Base-by-base conservation (phyloP, 2,888 invertebrate species). In the Meandrusa payeni region DNA sequence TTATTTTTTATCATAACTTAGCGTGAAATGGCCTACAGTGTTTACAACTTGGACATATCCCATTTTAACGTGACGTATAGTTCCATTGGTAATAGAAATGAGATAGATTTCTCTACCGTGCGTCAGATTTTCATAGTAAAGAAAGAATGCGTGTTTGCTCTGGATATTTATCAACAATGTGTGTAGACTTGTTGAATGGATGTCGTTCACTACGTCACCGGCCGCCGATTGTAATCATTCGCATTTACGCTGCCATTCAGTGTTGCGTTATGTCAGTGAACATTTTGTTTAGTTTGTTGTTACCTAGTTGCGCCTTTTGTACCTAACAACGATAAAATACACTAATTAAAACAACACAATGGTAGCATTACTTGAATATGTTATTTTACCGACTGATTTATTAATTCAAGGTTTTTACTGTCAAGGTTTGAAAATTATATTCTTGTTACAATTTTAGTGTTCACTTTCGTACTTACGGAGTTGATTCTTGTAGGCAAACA, bases 91-190 rank as follows among this genome's bases (percentile, higher is more conserved):
- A 26, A 9, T 26, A 32, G 12, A 26, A 19, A 26, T 41, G 19
- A 33, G 2, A 27, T 33, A 33, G 33, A 23, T 29, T 34, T 24
- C 22, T 29, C 11, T 15, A n/a, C 15, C 7, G 7, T 31, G 19
- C 13, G 10, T 15, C 27, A 39, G 38, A 33, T 32, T 7, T 48
- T 51, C 44, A 37, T 49, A 60, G 53, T 54, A 54, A 54, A 37
- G 45, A 52, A 70, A 64, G 69, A 72, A 76, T 73, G 69, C 59
- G 47, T 71, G 66, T 73, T 74, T 69, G 55, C 55, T 49, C 56
- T 54, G 58, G 53, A 54, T 78, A 70, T 79, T 81, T 80, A 69
- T 77, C 73, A 79, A 81, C 75, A 80, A 59, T 50, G 50, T 57
- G 57, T 64, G 61, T 56, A 64, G 60, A 61, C 53, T 57, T 59